Percentiles rank a stretch among this genome's conserved stretches.
Conservation (phyloP, 2,113 vertebrate species). For the Ciconia stormi region DNA sequence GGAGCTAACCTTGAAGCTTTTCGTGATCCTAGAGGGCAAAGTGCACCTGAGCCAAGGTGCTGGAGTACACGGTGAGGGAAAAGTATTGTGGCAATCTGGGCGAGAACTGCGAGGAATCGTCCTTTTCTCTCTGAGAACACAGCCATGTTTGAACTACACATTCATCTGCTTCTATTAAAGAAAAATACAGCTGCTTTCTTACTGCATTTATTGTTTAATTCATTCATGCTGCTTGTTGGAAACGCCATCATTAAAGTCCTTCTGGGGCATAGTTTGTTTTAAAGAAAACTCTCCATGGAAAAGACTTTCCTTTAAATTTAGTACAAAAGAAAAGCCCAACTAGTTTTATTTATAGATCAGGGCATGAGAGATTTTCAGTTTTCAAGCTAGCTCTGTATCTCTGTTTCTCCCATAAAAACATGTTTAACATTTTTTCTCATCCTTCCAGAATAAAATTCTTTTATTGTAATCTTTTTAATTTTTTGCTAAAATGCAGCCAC, state of each 20-base stretch:
- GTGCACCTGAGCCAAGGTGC: neutral
- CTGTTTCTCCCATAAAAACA: conserved; percentile 50
- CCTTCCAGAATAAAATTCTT: neutral
- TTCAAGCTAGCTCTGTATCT: neutral
- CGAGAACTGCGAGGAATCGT: neutral
- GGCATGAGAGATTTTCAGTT: conserved; percentile 53
- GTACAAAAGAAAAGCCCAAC: conserved; percentile 46
- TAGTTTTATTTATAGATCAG: conserved; percentile 63
- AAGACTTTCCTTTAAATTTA: conserved; percentile 61
- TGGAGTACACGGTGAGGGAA: neutral
- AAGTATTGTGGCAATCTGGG: neutral
- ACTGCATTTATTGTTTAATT: conserved; percentile 40
- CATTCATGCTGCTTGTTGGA: conserved; percentile 64
- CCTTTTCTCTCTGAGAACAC: neutral
- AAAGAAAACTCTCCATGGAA: conserved; percentile 49
- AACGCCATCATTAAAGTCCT: conserved; percentile 43
- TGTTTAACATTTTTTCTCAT: conserved; percentile 44
- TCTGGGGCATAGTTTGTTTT: conserved; percentile 45
- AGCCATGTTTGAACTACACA: neutral
- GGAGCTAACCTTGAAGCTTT: neutral
- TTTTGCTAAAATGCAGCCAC: neutral
- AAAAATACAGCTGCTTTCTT: conserved; percentile 30
- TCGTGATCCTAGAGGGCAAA: neutral
- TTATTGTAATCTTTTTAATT: neutral
- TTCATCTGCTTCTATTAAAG: conserved; percentile 1